Base-by-base conservation (phyloP, 2,888 invertebrate species). In the Rhamnusium bicolor region DNA sequence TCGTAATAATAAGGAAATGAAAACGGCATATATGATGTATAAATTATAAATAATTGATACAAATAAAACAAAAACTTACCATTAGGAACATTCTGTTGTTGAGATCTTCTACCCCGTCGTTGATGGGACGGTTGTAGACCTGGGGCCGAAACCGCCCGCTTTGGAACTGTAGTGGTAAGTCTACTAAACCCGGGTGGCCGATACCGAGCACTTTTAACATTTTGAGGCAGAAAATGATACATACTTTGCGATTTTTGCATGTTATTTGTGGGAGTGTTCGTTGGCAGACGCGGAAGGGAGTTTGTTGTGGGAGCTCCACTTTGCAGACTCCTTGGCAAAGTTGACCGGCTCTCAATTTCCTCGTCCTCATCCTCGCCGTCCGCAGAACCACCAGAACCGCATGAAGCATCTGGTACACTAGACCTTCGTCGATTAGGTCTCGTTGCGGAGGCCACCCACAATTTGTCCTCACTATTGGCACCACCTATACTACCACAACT, bases 401-500 rank as follows among this genome's bases (percentile, higher is more conserved):
- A 89, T 2, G 87, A 85, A 49, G 88, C 89, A 80, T 90, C 92
- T n/a, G 92, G 92, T 0, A 92, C 92, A 78, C 91, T 91, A 32
- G 91, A 91, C 21, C 92, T 85, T 58, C 90, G 86, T 67, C 87
- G 79, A 19, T 86, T 86, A 8, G 87, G 85, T 68, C 87, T 76
- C 2, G 82, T 82, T 2, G 86, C 81, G n/a, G 85, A 79, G 0
- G 85, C 79, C n/a, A 86, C 86, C 88, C 88, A 88, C 24, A 87
- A 76, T 78, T 88, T 88, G 75, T 88, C 88, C 77, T 88, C 88
- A 77, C 92, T 92, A 81, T 91, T 91, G 2, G 90, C 92, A 53
- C 94, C 95, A 8, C 95, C 95, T 76, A 96, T 96, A 76, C 95
- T 95, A 10, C 96, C 96, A 86, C 96, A 96, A 85, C 95, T 95